A percentile compares a stretch with the other conserved stretches of the same genome.
phyloP scores from a whole-genome alignment of 2,113 vertebrate genomes.

The Donacobius atricapilla region DNA sequence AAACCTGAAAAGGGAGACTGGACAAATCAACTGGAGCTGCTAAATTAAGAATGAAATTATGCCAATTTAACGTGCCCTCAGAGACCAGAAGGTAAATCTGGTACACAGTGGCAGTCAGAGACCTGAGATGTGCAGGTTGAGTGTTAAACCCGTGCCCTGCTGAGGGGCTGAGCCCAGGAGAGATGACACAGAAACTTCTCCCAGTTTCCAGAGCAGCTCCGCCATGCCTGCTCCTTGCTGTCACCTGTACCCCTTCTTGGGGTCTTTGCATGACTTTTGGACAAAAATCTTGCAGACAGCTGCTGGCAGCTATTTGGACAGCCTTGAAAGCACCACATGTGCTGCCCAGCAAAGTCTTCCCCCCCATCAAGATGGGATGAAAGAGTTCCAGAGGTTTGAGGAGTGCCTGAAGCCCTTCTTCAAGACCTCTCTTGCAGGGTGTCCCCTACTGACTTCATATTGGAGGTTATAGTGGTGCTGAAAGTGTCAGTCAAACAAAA shows the following conservation, averaged over 20 bases:
- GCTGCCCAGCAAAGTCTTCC: not conserved
- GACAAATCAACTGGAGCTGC: not conserved
- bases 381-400: not conserved
- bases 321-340: fast-evolving
- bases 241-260: fast-evolving
- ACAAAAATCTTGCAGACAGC: not conserved
- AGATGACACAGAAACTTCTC: not conserved
- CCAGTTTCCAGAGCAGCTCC: not conserved
- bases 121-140: not conserved
- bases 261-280: fast-evolving
- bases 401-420: not conserved
- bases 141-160: not conserved
- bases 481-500: not conserved
- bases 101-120: not conserved
- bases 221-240: not conserved
- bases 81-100: not conserved
- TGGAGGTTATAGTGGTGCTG: not conserved
- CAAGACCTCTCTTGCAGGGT: not conserved
- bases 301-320: not conserved
- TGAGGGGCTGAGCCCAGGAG: not conserved
- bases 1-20: not conserved
- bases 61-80: not conserved
- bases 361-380: not conserved
- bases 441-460: not conserved
- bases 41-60: not conserved